phyloP scores from a whole-genome alignment of 2,888 invertebrate genomes.

The Iphiclides podalirius region DNA sequence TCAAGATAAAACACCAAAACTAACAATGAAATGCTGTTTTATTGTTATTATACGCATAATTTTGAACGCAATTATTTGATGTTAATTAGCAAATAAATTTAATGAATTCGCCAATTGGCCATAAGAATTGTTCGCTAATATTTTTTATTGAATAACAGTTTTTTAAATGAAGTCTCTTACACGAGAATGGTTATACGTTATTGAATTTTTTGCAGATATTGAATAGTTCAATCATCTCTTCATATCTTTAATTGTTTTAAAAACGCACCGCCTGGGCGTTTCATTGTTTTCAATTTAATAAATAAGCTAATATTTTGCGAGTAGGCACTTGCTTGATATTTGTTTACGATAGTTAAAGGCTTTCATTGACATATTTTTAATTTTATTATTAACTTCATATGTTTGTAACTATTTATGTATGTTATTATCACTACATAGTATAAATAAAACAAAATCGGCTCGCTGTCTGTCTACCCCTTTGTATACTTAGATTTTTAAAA shows the following conservation, averaged over 20 bases:
- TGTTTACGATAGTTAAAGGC: no score
- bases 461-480: no score
- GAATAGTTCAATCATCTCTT: conserved; percentile 4
- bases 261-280: no score
- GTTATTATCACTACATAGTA: no score
- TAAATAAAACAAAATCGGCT: no score
- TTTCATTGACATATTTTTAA: no score
- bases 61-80: conserved; percentile 1
- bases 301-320: no score
- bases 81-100: conserved; percentile 8
- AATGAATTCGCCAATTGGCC: conserved; percentile 9
- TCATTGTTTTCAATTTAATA: no score
- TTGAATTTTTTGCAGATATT: conserved; percentile 3
- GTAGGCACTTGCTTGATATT: not conserved
- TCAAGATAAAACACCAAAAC: not conserved
- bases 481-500: no score
- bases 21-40: conserved; percentile 1
- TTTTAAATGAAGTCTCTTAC: conserved; percentile 6
- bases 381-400: no score
- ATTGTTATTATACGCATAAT: conserved; percentile 3
- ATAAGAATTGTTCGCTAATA: not conserved
- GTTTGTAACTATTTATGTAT: no score
- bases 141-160: conserved; percentile 16
- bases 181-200: not conserved
- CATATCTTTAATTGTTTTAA: conserved; percentile 1